Conservation (phyloP, 2,888 invertebrate genomes). For the Agrotis clavis region DNA sequence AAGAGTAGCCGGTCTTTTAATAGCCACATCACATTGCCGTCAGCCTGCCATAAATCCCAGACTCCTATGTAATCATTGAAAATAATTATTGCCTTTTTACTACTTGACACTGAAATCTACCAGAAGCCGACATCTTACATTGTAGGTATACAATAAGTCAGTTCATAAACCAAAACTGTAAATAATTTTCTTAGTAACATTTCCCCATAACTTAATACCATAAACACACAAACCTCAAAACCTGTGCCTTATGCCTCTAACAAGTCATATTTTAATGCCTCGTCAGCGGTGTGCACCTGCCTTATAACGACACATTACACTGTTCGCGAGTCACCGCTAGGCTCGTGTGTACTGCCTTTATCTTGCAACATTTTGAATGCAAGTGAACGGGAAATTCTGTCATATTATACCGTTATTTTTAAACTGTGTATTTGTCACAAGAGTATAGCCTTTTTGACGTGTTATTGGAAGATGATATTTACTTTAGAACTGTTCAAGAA, state of each 20-base stretch:
- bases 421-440: conserved; percentile 7
- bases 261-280: conserved; percentile 20
- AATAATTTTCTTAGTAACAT: conserved; percentile 25
- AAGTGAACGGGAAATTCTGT: conserved; percentile 27
- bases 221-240: conserved; percentile 42
- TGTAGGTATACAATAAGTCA: conserved; percentile 12
- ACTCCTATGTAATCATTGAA: neutral
- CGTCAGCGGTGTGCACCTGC: conserved; percentile 31
- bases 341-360: conserved; percentile 34
- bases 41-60: neutral
- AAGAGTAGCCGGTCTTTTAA: no score
- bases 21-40: neutral
- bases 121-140: neutral
- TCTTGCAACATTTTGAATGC: conserved; percentile 50
- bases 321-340: conserved; percentile 31
- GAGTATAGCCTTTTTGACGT: neutral
- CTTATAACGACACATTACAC: conserved; percentile 20
- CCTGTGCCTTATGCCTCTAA: conserved; percentile 7
- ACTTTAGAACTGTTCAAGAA: neutral
- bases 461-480: neutral
- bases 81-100: neutral
- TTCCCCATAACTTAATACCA: neutral
- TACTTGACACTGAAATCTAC: no score
- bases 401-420: conserved; percentile 43
- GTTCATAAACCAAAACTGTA: conserved; percentile 18